Evolutionary conservation across 1,140 invertebrate genomes (phyloP).

Genomic region (Cotesia chilonis): DNA sequence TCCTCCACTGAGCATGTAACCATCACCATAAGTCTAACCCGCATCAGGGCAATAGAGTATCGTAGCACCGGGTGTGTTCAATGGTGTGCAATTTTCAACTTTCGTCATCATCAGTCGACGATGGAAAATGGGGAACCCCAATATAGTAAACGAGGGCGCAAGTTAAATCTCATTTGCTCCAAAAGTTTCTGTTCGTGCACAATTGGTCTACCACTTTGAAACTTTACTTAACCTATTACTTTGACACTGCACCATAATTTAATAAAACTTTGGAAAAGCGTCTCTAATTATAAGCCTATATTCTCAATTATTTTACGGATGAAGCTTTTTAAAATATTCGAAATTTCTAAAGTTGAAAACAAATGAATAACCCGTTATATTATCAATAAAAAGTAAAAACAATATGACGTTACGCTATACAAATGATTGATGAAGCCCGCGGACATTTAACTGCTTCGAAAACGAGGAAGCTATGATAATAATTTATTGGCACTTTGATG

Average conservation of each 20-base stretch:
- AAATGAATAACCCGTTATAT: not conserved
- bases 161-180: constrained; percentile 24
- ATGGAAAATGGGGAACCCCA: constrained; percentile 53
- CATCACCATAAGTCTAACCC: constrained; percentile 16
- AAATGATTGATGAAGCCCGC: constrained; percentile 40
- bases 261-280: not conserved
- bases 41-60: constrained; percentile 30
- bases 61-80: constrained; percentile 52
- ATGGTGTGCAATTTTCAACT: constrained; percentile 59
- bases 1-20: constrained; percentile 17
- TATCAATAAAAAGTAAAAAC: constrained; percentile 30
- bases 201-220: constrained; percentile 20
- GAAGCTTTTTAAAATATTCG: not conserved
- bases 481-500: constrained; percentile 45
- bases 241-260: too few species aligned
- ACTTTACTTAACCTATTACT: constrained; percentile 10
- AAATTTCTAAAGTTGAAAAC: not conserved
- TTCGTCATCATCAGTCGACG: constrained; percentile 54
- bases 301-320: too few species aligned
- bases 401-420: constrained; percentile 43
- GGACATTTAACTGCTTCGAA: constrained; percentile 41
- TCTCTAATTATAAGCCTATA: not conserved
- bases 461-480: constrained; percentile 42
- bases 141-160: constrained; percentile 11
- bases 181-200: constrained; percentile 10